Conservation (phyloP, 2,888 invertebrate genomes). For the Ornithoptera alexandrae region DNA sequence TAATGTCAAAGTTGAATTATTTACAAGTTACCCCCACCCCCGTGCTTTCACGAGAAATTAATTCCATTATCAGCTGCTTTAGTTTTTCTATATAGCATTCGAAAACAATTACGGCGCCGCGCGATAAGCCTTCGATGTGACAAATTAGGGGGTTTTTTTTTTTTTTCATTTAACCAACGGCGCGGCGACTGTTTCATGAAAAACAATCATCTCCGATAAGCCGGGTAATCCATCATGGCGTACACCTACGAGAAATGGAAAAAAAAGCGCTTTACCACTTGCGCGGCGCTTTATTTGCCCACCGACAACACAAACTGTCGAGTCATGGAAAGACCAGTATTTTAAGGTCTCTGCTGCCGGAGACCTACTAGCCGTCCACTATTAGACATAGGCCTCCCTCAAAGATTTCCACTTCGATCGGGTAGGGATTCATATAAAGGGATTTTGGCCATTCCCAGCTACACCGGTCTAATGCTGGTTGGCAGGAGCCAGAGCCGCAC, state of each 20-base stretch:
- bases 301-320: slow-evolving; percentile 13
- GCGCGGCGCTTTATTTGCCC: slow-evolving; percentile 20
- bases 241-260: slow-evolving; percentile 24
- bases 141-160: slow-evolving; percentile 55
- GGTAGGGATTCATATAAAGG: too few relatives aligned
- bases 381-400: too few relatives aligned
- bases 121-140: slow-evolving; percentile 49
- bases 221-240: slow-evolving; percentile 40
- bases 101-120: slow-evolving; percentile 47
- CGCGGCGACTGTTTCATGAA: slow-evolving; percentile 47
- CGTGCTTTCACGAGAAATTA: slow-evolving; percentile 37
- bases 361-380: too few relatives aligned
- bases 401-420: too few relatives aligned
- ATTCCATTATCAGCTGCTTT: slow-evolving; percentile 44
- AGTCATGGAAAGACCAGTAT: slow-evolving; percentile 21
- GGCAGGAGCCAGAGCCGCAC: too few relatives aligned
- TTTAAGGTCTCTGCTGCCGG: too few relatives aligned
- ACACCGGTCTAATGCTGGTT: too few relatives aligned
- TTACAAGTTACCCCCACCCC: slow-evolving; percentile 22
- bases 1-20: slow-evolving; percentile 22
- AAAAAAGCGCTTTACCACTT: slow-evolving; percentile 14
- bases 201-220: slow-evolving; percentile 60
- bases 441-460: too few relatives aligned
- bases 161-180: slow-evolving; percentile 36
- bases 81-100: slow-evolving; percentile 40